Evolutionary conservation across 2,113 vertebrate genomes (phyloP).

Genomic region (Patagioenas fasciata): DNA sequence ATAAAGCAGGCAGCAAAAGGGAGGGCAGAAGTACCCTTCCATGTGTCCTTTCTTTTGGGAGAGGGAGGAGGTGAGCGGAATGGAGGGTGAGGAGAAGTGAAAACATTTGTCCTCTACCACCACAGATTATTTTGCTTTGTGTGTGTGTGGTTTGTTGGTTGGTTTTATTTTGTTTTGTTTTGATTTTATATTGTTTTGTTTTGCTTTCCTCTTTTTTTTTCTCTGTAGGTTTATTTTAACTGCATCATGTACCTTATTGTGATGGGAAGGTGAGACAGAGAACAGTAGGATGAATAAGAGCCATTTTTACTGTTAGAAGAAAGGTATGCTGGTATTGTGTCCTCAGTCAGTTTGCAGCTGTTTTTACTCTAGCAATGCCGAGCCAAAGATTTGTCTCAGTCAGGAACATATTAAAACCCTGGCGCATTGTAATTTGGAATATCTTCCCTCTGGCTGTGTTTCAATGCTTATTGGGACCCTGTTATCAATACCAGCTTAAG

Average conservation of each 20-base stretch:
- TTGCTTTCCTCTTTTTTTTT: neutral
- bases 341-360: neutral
- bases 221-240: neutral
- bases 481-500: neutral
- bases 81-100: neutral
- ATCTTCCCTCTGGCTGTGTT: neutral
- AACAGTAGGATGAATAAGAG: neutral
- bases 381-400: constrained; percentile 20
- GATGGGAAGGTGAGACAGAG: neutral
- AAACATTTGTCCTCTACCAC: neutral
- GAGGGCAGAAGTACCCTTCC: neutral
- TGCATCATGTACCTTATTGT: neutral
- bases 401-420: constrained; percentile 17
- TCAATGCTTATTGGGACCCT: neutral
- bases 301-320: neutral
- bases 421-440: neutral
- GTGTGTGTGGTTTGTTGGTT: too few species aligned
- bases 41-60: neutral
- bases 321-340: neutral
- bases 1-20: neutral
- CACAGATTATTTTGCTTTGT: neutral
- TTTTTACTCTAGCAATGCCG: neutral
- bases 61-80: neutral
- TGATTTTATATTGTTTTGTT: too few species aligned
- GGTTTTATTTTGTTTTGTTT: too few species aligned